Conservation (phyloP, 2,888 invertebrate species). For the Pristionchus exspectatus region DNA sequence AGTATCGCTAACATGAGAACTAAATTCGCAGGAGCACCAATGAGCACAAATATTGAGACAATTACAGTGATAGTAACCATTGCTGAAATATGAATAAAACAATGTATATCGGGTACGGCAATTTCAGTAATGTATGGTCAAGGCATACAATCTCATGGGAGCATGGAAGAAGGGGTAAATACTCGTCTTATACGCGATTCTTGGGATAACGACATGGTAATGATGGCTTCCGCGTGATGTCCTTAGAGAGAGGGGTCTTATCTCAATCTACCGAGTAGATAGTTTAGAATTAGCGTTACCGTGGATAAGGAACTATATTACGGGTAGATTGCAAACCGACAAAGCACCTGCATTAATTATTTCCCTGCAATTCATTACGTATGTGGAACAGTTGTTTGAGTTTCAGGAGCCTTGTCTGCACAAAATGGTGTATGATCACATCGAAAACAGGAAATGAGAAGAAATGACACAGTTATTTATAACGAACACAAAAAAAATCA, state of each 20-base stretch:
- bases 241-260: too few species aligned
- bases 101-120: neutral
- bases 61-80: neutral
- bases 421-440: neutral
- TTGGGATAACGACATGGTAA: too few species aligned
- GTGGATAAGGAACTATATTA: neutral
- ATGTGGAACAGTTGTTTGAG: neutral
- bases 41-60: neutral
- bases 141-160: neutral
- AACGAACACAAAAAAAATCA: too few species aligned
- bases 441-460: neutral
- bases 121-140: neutral
- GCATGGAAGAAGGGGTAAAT: too few species aligned
- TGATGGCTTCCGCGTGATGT: too few species aligned
- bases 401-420: neutral
- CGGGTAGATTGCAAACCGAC: too few species aligned
- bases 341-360: neutral
- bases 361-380: neutral
- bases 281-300: neutral
- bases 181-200: too few species aligned
- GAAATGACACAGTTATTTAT: too few species aligned
- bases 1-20: neutral
- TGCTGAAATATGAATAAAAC: neutral
- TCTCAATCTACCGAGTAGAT: neutral
- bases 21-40: neutral